Base-by-base conservation (phyloP, 2,113 vertebrate genomes). In the Axis porcinus region DNA sequence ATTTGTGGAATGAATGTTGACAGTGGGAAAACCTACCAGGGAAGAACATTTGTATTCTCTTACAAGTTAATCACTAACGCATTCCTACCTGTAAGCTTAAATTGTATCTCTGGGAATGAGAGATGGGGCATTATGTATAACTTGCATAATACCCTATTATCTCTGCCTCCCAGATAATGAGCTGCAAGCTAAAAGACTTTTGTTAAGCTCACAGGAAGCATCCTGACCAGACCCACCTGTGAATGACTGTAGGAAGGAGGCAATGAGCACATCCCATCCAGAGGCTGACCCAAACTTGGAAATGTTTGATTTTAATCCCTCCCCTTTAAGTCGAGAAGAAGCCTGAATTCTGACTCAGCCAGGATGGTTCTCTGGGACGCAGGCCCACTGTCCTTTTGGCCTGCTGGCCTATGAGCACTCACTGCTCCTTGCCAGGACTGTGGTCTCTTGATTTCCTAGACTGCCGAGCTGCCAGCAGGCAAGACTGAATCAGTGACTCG, bases 391-490 rank as follows among this genome's bases (percentile, higher is more conserved):
- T 3, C 2, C 1, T 47, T 11, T 30, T 17, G 45, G 27, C 15
- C 45, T 79, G 76, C 2, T 10, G 15, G 76, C 43, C 28, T 40
- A n/a, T n/a, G n/a, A n/a, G n/a, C n/a, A n/a, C n/a, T n/a, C n/a
- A 19, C 76, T 17, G 15, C 3, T 30, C 43, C 45, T 50, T 3
- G 15, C 27, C 27, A 2, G 4, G 27, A 79, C 76, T 17, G 43
- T 5, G 2, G 27, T 10, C 15, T 79, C 43, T 78, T 15, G 1
- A 47, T 17, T 50, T 30, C 10, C 28, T 33, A 8, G 27, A 5
- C 14, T 30, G 10, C 2, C 2, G 4, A 17, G 7, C 27, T 47
- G 27, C 45, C 9, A 47, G 45, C 76, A 6, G 15, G 5, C 0
- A 2, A 1, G 27, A 9, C 27, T 30, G 45, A 15, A 19, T 19